Conservation (phyloP, 2,888 invertebrate species). For the Fragum fragum region DNA sequence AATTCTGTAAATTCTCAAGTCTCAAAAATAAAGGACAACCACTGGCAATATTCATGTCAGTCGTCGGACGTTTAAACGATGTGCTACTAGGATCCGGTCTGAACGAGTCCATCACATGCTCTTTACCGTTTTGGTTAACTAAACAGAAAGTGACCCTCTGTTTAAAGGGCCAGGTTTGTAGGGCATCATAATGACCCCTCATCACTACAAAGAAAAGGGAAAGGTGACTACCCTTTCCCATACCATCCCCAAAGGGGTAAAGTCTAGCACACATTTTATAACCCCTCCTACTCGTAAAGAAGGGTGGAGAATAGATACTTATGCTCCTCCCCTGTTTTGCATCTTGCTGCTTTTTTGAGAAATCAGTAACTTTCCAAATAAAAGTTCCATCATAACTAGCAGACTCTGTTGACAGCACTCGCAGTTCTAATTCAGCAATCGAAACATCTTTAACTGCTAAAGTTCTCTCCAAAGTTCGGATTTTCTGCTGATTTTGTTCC, state of each 20-base stretch:
- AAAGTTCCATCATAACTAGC: conserved; percentile 84
- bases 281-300: conserved; percentile 83
- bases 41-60: conserved; percentile 86
- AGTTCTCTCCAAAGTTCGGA: conserved; percentile 65
- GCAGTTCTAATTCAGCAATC: conserved; percentile 77
- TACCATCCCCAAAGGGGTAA: conserved; percentile 85
- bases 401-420: conserved; percentile 76
- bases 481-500: conserved; percentile 65
- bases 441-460: conserved; percentile 72
- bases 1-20: conserved; percentile 67
- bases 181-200: conserved; percentile 83
- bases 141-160: conserved; percentile 84
- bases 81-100: conserved; percentile 84
- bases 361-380: conserved; percentile 84
- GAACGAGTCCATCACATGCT: conserved; percentile 85
- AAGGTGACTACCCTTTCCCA: conserved; percentile 84
- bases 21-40: conserved; percentile 85
- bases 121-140: conserved; percentile 82
- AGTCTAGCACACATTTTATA: conserved; percentile 85
- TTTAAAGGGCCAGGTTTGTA: conserved; percentile 84
- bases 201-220: conserved; percentile 86
- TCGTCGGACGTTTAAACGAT: conserved; percentile 84
- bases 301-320: conserved; percentile 83
- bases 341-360: conserved; percentile 78
- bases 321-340: conserved; percentile 80